These are phyloP conservation scores for Petrolisthes manimaculis DNA, from an alignment of 2,888 invertebrate species.

Conservation along the genomic window DNA sequence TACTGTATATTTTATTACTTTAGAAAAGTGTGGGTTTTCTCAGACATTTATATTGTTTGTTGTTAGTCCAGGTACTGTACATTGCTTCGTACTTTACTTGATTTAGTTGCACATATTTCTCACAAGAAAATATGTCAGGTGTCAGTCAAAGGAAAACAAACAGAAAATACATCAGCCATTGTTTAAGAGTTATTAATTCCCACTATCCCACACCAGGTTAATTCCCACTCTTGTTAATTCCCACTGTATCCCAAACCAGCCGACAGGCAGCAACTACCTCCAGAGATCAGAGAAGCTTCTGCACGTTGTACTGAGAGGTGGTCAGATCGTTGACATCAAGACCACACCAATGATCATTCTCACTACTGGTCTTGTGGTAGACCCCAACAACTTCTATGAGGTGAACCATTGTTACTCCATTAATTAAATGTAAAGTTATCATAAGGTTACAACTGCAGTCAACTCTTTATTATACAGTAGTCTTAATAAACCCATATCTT, in stretches of 20 bases:
- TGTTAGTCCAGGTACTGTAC: background rate
- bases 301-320: constrained; percentile 43
- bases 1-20: background rate
- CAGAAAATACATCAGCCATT: background rate
- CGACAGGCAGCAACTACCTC: constrained; percentile 51
- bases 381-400: constrained; percentile 44
- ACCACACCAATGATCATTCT: constrained; percentile 51
- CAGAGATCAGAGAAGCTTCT: constrained; percentile 35
- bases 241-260: background rate
- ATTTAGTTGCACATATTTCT: too few relatives aligned
- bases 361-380: constrained; percentile 34
- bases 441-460: too few relatives aligned
- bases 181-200: background rate
- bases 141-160: background rate
- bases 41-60: background rate
- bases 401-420: constrained; percentile 15
- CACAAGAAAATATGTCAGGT: too few relatives aligned
- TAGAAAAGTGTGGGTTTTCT: background rate
- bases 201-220: background rate
- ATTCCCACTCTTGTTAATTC: too few relatives aligned
- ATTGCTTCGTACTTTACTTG: background rate
- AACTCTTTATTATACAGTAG: too few relatives aligned
- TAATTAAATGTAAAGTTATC: too few relatives aligned
- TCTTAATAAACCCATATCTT: background rate
- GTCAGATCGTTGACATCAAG: constrained; percentile 41